A percentile compares a stretch with the other conserved stretches of the same genome.
phyloP scores from a whole-genome alignment of 2,888 invertebrate genomes.

The Steinernema scapterisci region DNA sequence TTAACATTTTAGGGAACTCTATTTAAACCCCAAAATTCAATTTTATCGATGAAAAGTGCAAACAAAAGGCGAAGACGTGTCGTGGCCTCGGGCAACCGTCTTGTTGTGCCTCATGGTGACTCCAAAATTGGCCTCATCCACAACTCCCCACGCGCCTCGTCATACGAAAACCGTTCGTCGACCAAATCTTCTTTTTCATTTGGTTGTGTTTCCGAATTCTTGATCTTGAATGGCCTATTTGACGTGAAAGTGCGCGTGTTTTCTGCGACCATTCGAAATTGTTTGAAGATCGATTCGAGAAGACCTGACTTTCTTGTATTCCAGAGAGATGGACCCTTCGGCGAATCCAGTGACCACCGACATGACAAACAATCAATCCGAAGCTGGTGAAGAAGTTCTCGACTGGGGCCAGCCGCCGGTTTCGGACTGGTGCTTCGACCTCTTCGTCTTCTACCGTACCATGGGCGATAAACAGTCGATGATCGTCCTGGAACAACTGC shows the following conservation, averaged over 20 bases:
- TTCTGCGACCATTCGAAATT: not conserved
- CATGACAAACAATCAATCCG: not conserved
- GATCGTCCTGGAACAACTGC: slow-evolving; percentile 43
- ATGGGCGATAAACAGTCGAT: slow-evolving; percentile 45
- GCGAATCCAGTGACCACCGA: not conserved
- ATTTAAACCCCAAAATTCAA: slow-evolving; percentile 13
- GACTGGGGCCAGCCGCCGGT: not conserved
- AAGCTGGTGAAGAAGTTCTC: not conserved
- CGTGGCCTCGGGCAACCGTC: not conserved
- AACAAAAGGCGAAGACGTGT: slow-evolving; percentile 9
- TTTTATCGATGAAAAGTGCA: slow-evolving; percentile 17
- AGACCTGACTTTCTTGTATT: not conserved
- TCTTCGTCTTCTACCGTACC: slow-evolving; percentile 46
- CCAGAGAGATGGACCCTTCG: not conserved
- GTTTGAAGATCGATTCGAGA: not conserved
- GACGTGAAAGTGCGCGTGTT: not conserved
- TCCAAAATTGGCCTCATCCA: slow-evolving; percentile 22
- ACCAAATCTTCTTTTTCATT: not conserved
- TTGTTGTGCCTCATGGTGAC: not conserved
- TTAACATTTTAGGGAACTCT: not conserved
- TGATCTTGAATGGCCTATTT: not conserved
- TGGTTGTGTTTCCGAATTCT: not conserved
- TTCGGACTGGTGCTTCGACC: slow-evolving; percentile 46
- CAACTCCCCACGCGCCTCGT: not conserved
- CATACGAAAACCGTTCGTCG: not conserved